Conservation (phyloP, 2,888 invertebrate genomes). For the Ethmia dodecea region DNA sequence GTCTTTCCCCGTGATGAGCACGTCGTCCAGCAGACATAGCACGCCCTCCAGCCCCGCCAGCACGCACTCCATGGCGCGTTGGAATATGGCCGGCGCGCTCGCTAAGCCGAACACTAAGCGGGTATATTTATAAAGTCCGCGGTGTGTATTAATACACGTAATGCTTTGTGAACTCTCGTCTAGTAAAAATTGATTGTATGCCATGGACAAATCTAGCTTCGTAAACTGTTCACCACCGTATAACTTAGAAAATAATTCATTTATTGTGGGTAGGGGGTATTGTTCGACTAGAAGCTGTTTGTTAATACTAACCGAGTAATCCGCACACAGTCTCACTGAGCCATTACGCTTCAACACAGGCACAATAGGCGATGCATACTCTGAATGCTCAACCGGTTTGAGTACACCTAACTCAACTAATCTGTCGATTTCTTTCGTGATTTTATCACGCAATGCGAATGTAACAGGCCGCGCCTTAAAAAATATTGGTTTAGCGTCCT, state of each 20-base stretch:
- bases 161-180: constrained; percentile 10
- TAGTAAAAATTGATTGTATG: constrained; percentile 16
- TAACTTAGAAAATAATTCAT: constrained; percentile 20
- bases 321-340: too few relatives aligned
- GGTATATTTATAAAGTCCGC: constrained; percentile 8
- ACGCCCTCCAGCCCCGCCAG: constrained; percentile 2
- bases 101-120: constrained; percentile 13
- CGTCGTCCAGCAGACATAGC: constrained; percentile 10
- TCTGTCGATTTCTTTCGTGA: constrained; percentile 14
- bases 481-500: constrained; percentile 16
- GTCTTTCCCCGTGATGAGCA: constrained; percentile 10
- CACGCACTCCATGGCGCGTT: constrained; percentile 11
- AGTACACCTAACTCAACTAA: too few relatives aligned
- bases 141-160: constrained; percentile 14
- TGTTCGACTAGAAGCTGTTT: too few relatives aligned
- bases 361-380: too few relatives aligned
- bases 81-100: constrained; percentile 16
- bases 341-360: too few relatives aligned
- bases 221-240: constrained; percentile 16
- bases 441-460: constrained; percentile 17
- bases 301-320: too few relatives aligned
- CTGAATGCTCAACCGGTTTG: too few relatives aligned
- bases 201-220: constrained; percentile 18
- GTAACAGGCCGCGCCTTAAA: constrained; percentile 15
- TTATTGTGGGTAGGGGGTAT: too few relatives aligned